Evolutionary conservation across 2,888 invertebrate species (phyloP).

Genomic region (Candidula unifasciata): DNA sequence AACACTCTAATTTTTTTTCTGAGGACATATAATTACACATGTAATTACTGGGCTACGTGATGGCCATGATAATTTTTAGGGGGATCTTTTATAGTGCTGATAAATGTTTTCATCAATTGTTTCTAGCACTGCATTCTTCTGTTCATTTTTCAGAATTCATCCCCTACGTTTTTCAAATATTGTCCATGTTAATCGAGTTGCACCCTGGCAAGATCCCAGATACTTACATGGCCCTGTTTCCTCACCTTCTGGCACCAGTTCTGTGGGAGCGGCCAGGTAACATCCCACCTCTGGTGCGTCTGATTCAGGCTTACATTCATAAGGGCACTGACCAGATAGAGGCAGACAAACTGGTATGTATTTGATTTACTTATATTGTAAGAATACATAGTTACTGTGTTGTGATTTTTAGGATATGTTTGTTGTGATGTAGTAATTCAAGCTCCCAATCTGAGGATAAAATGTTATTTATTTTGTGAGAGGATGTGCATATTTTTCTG

Average conservation of each 20-base stretch:
- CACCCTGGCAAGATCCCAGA: constrained; percentile 81
- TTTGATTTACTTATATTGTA: not conserved
- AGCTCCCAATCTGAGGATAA: not conserved
- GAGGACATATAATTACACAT: no score
- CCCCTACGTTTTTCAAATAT: constrained; percentile 98
- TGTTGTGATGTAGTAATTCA: no score
- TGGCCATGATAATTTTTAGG: no score
- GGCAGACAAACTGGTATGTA: constrained; percentile 69
- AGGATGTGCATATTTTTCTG: no score
- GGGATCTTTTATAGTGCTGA: not conserved
- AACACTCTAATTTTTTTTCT: no score
- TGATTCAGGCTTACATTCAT: constrained; percentile 90
- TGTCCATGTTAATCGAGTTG: constrained; percentile 90
- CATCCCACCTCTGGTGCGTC: constrained; percentile 93
- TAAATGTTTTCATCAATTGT: not conserved
- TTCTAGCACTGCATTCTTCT: not conserved
- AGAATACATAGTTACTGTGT: not conserved
- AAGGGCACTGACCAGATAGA: constrained; percentile 85
- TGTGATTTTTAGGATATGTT: no score
- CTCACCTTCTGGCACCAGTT: constrained; percentile 91
- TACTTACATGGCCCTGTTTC: constrained; percentile 92
- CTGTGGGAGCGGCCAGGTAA: constrained; percentile 96
- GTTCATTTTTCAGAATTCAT: constrained; percentile 88
- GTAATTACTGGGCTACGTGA: no score
- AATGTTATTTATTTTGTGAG: no score